Evolutionary conservation across 2,113 vertebrate species (phyloP).

Genomic region (Phyllopteryx taeniolatus): DNA sequence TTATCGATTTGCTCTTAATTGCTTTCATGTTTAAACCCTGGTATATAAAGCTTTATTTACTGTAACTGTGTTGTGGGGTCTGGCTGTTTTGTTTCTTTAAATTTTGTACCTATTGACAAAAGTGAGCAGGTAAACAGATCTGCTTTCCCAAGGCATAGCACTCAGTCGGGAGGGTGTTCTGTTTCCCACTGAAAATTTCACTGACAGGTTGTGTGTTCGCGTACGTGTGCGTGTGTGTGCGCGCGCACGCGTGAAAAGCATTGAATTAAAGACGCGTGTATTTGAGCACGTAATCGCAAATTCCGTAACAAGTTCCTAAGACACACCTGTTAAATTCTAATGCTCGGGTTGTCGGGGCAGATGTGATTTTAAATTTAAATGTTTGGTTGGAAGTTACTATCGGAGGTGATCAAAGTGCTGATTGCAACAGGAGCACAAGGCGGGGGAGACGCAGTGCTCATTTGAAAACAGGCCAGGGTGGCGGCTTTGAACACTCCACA

Average conservation of each 20-base stretch:
- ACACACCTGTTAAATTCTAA: slow-evolving; percentile 76
- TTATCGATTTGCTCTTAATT: not conserved
- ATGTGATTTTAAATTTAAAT: slow-evolving; percentile 77
- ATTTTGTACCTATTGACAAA: slow-evolving; percentile 72
- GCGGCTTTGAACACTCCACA: slow-evolving; percentile 70
- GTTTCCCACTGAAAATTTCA: slow-evolving; percentile 70
- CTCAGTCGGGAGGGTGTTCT: slow-evolving; percentile 64
- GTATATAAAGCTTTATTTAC: slow-evolving; percentile 67
- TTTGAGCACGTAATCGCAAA: slow-evolving; percentile 65
- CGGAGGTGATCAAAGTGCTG: slow-evolving; percentile 71
- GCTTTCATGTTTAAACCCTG: not conserved
- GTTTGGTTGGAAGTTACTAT: slow-evolving; percentile 67
- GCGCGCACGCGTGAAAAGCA: slow-evolving; percentile 3
- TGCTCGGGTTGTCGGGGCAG: slow-evolving; percentile 65
- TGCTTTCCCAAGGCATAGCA: slow-evolving; percentile 66
- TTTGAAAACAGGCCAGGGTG: slow-evolving; percentile 62
- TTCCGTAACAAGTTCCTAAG: slow-evolving; percentile 73
- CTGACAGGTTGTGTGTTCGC: slow-evolving; percentile 45
- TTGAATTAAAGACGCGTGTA: slow-evolving; percentile 35
- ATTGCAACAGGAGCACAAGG: slow-evolving; percentile 51
- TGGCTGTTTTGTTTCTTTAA: slow-evolving; percentile 68
- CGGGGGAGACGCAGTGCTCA: slow-evolving; percentile 48
- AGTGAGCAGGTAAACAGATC: slow-evolving; percentile 71
- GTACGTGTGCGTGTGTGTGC: slow-evolving; percentile 37
- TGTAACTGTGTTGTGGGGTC: slow-evolving; percentile 48